A percentile compares a stretch with the other conserved stretches of the same genome.
phyloP scores from a whole-genome alignment of 2,888 invertebrate species.

The Xylota segnis region DNA sequence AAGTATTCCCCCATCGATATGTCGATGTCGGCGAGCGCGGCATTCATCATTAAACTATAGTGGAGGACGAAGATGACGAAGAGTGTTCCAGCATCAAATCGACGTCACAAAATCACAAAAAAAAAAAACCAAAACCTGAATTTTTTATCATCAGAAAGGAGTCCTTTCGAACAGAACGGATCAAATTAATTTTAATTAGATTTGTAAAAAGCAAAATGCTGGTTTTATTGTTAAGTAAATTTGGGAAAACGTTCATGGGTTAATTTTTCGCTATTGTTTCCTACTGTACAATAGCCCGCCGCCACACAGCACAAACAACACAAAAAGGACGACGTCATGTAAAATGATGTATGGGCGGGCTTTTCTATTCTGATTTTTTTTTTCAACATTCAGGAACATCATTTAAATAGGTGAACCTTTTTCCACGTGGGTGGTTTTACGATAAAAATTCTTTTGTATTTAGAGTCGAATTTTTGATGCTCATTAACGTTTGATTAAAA shows the following conservation, averaged over 20 bases:
- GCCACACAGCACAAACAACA: not conserved
- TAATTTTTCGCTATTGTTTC: slow-evolving; percentile 22
- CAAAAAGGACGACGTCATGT: slow-evolving; percentile 4
- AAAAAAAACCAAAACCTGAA: slow-evolving; percentile 2
- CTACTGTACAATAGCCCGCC: not conserved
- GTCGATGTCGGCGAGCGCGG: slow-evolving; percentile 30
- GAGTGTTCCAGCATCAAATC: slow-evolving; percentile 46
- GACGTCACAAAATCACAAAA: no score
- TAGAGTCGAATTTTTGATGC: slow-evolving; percentile 42
- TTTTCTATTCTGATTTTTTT: slow-evolving; percentile 16
- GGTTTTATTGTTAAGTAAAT: slow-evolving; percentile 22
- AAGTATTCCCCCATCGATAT: slow-evolving; percentile 43
- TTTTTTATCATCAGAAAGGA: not conserved
- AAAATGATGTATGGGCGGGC: slow-evolving; percentile 25
- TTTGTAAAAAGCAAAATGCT: slow-evolving; percentile 26
- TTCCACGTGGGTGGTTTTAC: slow-evolving; percentile 40
- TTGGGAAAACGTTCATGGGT: slow-evolving; percentile 13
- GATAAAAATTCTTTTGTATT: slow-evolving; percentile 52
- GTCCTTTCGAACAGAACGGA: not conserved
- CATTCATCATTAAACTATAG: slow-evolving; percentile 55
- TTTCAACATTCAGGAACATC: not conserved
- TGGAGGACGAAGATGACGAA: not conserved
- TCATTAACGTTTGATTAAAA: slow-evolving; percentile 65
- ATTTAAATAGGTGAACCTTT: slow-evolving; percentile 55
- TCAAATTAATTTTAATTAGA: slow-evolving; percentile 51